Percentiles rank a stretch among this genome's conserved stretches.
These are phyloP conservation scores for Drosophila neotestacea DNA, from an alignment of 2,888 invertebrate genomes.

Conservation along the genomic window DNA sequence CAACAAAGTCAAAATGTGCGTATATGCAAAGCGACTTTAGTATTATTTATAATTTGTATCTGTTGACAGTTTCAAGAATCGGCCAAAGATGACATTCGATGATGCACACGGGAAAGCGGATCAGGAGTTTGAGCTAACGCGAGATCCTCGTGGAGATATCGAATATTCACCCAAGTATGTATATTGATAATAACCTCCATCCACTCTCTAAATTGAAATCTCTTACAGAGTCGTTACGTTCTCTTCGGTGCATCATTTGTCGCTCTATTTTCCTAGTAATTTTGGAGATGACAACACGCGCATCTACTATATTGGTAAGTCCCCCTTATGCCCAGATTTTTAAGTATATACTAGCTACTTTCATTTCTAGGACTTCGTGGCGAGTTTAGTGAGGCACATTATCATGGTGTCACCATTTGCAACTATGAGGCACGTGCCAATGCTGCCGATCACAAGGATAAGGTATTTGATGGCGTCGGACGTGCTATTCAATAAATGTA, in stretches of 20 bases:
- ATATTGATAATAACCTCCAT: not conserved
- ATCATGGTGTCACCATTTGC: constrained; percentile 96
- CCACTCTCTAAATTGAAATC: not conserved
- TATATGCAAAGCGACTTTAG: constrained; percentile 52
- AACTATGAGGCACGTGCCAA: constrained; percentile 95
- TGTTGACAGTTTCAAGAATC: constrained; percentile 93
- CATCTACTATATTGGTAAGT: constrained; percentile 93
- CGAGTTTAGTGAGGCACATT: constrained; percentile 93
- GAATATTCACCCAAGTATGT: constrained; percentile 96
- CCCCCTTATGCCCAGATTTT: not conserved
- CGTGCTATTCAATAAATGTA: constrained; percentile 85
- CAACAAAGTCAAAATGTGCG: constrained; percentile 93
- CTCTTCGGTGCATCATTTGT: constrained; percentile 94
- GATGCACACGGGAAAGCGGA: constrained; percentile 91
- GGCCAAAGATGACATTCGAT: constrained; percentile 97
- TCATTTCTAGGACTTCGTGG: constrained; percentile 89
- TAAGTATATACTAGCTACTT: not conserved
- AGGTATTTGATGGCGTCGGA: constrained; percentile 88
- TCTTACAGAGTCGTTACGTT: constrained; percentile 93
- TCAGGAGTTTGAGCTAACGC: constrained; percentile 95
- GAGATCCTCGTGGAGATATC: constrained; percentile 91
- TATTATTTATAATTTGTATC: not conserved
- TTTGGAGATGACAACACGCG: constrained; percentile 94
- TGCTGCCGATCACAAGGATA: constrained; percentile 92
- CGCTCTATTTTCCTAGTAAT: constrained; percentile 95